phyloP scores from a whole-genome alignment of 2,888 invertebrate species.

The Drosophila neonasuta region DNA sequence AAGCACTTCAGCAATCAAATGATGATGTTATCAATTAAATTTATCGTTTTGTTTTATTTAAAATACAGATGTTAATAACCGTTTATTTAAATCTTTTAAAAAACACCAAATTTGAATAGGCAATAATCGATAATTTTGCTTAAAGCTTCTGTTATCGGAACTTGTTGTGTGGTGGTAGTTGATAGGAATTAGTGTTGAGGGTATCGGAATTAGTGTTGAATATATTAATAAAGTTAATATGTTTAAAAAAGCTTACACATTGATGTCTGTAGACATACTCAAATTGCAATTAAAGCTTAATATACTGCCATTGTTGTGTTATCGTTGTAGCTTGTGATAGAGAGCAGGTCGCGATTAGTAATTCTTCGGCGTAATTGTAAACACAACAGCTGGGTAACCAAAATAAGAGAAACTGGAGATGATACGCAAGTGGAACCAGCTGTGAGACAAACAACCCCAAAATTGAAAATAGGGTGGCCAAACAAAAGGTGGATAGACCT shows the following conservation, averaged over 20 bases:
- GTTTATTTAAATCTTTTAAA: not conserved
- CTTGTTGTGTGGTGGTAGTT: slow-evolving; percentile 21
- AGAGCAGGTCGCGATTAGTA: slow-evolving; percentile 8
- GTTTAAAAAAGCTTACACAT: slow-evolving; percentile 12
- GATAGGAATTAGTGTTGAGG: not conserved
- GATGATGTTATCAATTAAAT: slow-evolving; percentile 47
- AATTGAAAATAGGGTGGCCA: slow-evolving; percentile 23
- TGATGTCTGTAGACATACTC: not conserved
- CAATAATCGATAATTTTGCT: not conserved
- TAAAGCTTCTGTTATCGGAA: slow-evolving; percentile 23
- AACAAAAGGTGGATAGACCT: slow-evolving; percentile 25
- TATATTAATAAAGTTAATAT: slow-evolving; percentile 9
- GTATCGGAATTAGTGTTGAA: not conserved
- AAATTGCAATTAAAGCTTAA: slow-evolving; percentile 13
- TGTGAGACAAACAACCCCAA: slow-evolving; percentile 45
- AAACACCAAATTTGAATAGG: not conserved
- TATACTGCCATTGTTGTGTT: slow-evolving; percentile 17
- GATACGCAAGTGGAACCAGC: slow-evolving; percentile 35
- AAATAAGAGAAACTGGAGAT: slow-evolving; percentile 17
- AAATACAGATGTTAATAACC: not conserved
- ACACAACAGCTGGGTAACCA: slow-evolving; percentile 42
- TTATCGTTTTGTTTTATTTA: not conserved
- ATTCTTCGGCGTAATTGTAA: slow-evolving; percentile 3
- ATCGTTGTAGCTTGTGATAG: not conserved
- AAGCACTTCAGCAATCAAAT: slow-evolving; percentile 57